phyloP scores from a whole-genome alignment of 2,797 vertebrate species.

The Astyanax mexicanus region DNA sequence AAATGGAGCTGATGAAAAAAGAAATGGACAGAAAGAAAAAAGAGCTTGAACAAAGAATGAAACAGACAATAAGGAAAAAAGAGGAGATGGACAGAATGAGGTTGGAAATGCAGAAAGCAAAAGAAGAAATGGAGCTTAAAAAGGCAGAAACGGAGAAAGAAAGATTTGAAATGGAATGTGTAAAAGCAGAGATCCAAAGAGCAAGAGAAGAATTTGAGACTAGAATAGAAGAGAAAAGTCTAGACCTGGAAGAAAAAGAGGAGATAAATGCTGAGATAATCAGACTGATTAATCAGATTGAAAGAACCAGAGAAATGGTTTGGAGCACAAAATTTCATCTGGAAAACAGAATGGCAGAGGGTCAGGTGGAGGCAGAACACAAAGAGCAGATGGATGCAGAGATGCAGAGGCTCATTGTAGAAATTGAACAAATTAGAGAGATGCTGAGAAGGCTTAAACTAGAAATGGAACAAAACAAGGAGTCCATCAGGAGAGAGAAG shows the following conservation, averaged over 20 bases:
- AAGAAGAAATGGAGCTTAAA: slow-evolving; percentile 53
- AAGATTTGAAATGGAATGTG: slow-evolving; percentile 40
- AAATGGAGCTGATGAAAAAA: slow-evolving; percentile 62
- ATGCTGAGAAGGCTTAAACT: slow-evolving; percentile 53
- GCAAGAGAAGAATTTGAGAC: slow-evolving; percentile 52
- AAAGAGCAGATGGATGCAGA: slow-evolving; percentile 46
- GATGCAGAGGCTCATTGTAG: slow-evolving; percentile 56
- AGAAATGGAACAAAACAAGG: slow-evolving; percentile 52
- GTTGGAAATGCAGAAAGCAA: slow-evolving; percentile 58
- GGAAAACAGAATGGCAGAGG: slow-evolving; percentile 48
- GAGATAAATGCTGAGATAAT: slow-evolving; percentile 50
- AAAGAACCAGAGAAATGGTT: slow-evolving; percentile 63
- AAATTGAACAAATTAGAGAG: slow-evolving; percentile 62
- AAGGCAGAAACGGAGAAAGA: slow-evolving; percentile 40
- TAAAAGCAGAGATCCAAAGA: slow-evolving; percentile 47
- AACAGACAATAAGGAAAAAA: slow-evolving; percentile 58
- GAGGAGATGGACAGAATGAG: slow-evolving; percentile 51
- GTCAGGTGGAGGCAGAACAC: slow-evolving; percentile 26
- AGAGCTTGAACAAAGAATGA: slow-evolving; percentile 64
- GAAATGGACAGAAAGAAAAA: slow-evolving; percentile 67
- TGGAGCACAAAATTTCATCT: slow-evolving; percentile 50
- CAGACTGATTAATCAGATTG: slow-evolving; percentile 53
- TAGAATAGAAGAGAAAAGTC: slow-evolving; percentile 39
- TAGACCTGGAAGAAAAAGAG: slow-evolving; percentile 47
- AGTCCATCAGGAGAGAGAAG: slow-evolving; percentile 50